phyloP scores from a whole-genome alignment of 2,797 vertebrate species.

The Hippopotamyrus pictus region DNA sequence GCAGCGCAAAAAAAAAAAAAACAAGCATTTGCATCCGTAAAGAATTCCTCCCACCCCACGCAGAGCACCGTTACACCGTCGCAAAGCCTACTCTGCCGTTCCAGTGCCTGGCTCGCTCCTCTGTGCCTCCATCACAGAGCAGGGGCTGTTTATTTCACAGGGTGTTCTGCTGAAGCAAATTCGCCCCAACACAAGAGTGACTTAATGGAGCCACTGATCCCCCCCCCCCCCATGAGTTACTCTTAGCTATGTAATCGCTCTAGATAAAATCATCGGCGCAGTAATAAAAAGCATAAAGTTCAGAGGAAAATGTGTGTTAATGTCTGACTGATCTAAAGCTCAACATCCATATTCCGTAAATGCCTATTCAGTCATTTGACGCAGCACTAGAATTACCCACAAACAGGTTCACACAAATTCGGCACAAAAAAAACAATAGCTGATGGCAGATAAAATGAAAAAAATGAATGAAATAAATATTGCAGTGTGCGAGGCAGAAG shows the following conservation, averaged over 20 bases:
- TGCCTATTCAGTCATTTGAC: neutral
- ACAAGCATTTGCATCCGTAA: neutral
- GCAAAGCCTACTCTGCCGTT: neutral
- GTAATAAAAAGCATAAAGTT: neutral
- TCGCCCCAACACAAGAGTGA: neutral
- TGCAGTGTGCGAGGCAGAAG: conserved; percentile 34
- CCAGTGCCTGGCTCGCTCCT: neutral
- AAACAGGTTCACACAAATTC: neutral
- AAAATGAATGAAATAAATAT: conserved; percentile 32
- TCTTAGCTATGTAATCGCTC: neutral
- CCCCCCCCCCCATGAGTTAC: neutral
- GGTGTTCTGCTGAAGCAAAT: neutral
- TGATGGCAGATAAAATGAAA: neutral
- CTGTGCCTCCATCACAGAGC: neutral
- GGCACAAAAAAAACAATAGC: neutral
- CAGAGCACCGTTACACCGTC: too few relatives aligned
- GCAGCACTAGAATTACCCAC: neutral
- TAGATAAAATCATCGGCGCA: neutral
- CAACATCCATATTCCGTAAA: neutral
- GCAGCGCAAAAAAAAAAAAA: neutral
- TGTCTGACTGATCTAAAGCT: neutral
- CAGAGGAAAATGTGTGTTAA: neutral
- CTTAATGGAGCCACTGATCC: neutral
- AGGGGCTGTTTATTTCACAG: neutral
- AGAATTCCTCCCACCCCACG: neutral